A percentile compares a stretch with the other conserved stretches of the same genome.
phyloP scores from a whole-genome alignment of 2,113 vertebrate species.

The Cathartes aura region DNA sequence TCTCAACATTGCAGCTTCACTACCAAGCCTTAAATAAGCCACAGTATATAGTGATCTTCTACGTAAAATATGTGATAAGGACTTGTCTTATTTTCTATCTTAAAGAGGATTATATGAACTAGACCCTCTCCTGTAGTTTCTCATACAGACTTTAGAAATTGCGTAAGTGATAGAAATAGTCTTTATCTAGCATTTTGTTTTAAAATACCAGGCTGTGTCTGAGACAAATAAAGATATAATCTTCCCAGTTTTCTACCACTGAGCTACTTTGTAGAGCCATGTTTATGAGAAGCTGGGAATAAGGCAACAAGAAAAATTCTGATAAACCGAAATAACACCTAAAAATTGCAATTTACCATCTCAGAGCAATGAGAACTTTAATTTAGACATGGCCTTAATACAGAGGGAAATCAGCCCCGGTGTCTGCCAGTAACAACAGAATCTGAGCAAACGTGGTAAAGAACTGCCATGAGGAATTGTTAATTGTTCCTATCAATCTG shows the following conservation, averaged over 20 bases:
- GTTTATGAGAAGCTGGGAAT: background rate
- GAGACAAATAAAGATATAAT: constrained; percentile 8
- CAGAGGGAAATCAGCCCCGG: background rate
- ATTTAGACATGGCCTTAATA: background rate
- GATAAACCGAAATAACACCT: background rate
- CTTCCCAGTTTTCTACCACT: background rate
- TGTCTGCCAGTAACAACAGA: background rate
- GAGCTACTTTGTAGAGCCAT: background rate
- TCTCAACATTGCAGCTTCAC: constrained; percentile 19
- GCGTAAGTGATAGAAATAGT: constrained; percentile 16
- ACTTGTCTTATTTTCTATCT: constrained; percentile 59
- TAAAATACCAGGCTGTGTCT: constrained; percentile 4
- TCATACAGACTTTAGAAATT: constrained; percentile 29
- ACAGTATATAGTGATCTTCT: constrained; percentile 30
- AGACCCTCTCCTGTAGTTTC: background rate
- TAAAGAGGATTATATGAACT: constrained; percentile 22
- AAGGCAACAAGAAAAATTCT: background rate
- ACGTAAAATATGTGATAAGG: constrained; percentile 47
- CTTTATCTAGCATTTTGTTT: constrained; percentile 60
- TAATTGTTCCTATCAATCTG: background rate
- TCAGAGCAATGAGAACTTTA: background rate
- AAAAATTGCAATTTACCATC: background rate
- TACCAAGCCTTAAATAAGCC: constrained; percentile 1
- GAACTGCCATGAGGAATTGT: background rate
- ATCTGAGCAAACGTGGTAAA: background rate